These are phyloP conservation scores for Drosophila peninsularis DNA, from an alignment of 2,888 invertebrate genomes.

Conservation along the genomic window DNA sequence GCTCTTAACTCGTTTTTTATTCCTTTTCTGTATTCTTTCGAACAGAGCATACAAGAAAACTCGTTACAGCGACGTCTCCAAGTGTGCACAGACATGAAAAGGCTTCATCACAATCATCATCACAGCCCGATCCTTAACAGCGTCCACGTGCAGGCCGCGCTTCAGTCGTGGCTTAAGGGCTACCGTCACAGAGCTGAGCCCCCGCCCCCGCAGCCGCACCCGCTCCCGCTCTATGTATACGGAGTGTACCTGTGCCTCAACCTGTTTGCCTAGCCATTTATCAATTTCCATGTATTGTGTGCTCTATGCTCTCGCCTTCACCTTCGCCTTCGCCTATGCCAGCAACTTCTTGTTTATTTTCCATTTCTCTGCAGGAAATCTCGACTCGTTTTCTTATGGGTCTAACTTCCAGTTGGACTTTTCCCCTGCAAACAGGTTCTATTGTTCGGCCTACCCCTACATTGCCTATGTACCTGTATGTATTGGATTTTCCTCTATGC, in stretches of 20 bases:
- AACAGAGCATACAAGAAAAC: slow-evolving; percentile 59
- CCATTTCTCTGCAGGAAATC: slow-evolving; percentile 74
- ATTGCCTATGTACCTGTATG: slow-evolving; percentile 54
- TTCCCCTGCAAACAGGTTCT: slow-evolving; percentile 76
- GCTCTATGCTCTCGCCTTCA: slow-evolving; percentile 19
- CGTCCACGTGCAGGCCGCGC: slow-evolving; percentile 75
- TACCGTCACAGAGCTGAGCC: slow-evolving; percentile 43
- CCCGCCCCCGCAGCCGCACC: slow-evolving; percentile 14
- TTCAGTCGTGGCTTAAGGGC: slow-evolving; percentile 53
- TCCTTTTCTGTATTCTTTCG: slow-evolving; percentile 26
- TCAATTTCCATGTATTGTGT: slow-evolving; percentile 61
- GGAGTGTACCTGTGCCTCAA: slow-evolving; percentile 69
- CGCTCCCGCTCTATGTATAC: slow-evolving; percentile 20
- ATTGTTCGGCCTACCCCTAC: slow-evolving; percentile 47
- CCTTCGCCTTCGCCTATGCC: slow-evolving; percentile 15
- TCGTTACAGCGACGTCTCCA: slow-evolving; percentile 69
- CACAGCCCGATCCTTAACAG: slow-evolving; percentile 36
- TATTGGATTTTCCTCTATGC: slow-evolving; percentile 68
- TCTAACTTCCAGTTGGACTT: slow-evolving; percentile 70
- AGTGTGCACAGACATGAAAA: slow-evolving; percentile 65
- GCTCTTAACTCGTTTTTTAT: slow-evolving; percentile 68
- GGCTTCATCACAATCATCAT: slow-evolving; percentile 62
- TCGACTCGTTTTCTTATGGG: slow-evolving; percentile 63
- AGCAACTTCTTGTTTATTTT: slow-evolving; percentile 60
- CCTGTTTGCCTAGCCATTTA: slow-evolving; percentile 72